Evolutionary conservation across 2,888 invertebrate species (phyloP), one percentile per base, ranked within the genome.

Genomic region (Campoplex nolae): DNA sequence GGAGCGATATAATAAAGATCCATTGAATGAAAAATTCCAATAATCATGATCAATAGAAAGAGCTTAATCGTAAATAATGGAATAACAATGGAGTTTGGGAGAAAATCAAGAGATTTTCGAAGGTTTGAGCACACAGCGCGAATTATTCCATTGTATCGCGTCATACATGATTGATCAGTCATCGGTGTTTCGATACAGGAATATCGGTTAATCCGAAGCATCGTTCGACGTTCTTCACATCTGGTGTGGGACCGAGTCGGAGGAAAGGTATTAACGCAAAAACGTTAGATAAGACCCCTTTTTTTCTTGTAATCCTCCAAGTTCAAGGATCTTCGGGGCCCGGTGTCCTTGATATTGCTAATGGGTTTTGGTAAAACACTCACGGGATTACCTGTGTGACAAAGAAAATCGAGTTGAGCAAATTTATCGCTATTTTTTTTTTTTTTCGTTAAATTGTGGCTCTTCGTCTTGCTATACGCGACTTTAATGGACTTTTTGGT

Each of bases 291-390:
- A 88, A 98, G 96, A 80, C 98, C 98, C 90, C 98, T 96, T 92
- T 98, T 97, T 95, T 98, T 98, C 95, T 98, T 98, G 95, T 98
- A 98, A 93, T 98, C 98, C 92, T 98, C 98, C 88, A 98, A 95
- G 94, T 98, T 98, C 70, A 98, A 95, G 0, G 98, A 98, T 83
- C 98, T 95, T 89, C 97, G 97, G 8, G 98, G 98, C 0, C 97
- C 98, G 1, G 97, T 96, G 91, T 97, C 97, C 93, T 97, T 97
- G 80, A 96, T 96, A 91, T 96, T 97, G 18, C 96, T 96, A 56
- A 97, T 95, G 62, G 97, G 97, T 92, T 97, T 97, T 1, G 97
- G 97, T 88, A 97, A 96, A 35, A 97, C 96, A 90, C 96, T 97
- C 3, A 97, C 96, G 56, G 96, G 95, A 91, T 96, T 96, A 88